Evolutionary conservation across 2,888 invertebrate species (phyloP).

Genomic region (Sinelater perroti): DNA sequence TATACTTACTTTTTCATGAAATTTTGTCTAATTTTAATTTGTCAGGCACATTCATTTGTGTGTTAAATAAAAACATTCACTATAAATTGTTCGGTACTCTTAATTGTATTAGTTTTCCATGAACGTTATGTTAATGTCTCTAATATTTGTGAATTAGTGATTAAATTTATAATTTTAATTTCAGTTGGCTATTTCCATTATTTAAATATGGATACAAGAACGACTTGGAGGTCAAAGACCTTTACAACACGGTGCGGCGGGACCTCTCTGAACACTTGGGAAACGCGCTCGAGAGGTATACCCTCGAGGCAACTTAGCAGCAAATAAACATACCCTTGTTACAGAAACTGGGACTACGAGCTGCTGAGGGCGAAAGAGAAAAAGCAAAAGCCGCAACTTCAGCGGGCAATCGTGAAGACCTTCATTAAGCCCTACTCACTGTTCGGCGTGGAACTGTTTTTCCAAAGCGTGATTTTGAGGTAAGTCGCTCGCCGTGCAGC

Average conservation of each 20-base stretch:
- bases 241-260: conserved; percentile 69
- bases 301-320: not conserved
- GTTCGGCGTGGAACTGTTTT: conserved; percentile 67
- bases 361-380: conserved; percentile 61
- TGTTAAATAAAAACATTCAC: not conserved
- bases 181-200: conserved; percentile 74
- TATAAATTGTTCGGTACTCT: not conserved
- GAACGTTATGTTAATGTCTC: not conserved
- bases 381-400: conserved; percentile 67
- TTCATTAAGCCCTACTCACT: conserved; percentile 69
- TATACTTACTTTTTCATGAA: too few relatives aligned
- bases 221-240: conserved; percentile 71
- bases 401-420: conserved; percentile 67
- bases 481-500: conserved; percentile 50
- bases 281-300: conserved; percentile 69
- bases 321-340: conserved; percentile 10
- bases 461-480: conserved; percentile 69
- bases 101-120: not conserved
- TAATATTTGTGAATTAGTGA: too few relatives aligned
- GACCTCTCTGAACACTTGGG: conserved; percentile 74
- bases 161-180: too few relatives aligned
- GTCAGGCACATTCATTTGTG: not conserved
- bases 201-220: conserved; percentile 71
- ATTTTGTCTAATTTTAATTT: too few relatives aligned
- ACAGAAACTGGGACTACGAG: conserved; percentile 70